phyloP scores from a whole-genome alignment of 2,888 invertebrate genomes.

The Hermodice carunculata region DNA sequence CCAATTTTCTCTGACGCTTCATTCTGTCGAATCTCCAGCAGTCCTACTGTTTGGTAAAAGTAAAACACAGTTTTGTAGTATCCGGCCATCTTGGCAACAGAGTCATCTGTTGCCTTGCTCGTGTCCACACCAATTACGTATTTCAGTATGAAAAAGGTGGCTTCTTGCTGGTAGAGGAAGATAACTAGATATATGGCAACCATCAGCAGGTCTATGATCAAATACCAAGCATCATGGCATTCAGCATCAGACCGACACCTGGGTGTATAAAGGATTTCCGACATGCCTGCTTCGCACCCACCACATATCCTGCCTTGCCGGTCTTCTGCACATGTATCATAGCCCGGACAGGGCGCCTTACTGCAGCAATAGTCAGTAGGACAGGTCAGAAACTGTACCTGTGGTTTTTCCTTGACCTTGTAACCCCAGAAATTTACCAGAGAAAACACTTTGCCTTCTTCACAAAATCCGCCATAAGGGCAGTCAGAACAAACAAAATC shows the following conservation, averaged over 20 bases:
- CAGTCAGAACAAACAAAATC: slow-evolving; percentile 10
- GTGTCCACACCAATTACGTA: slow-evolving; percentile 6
- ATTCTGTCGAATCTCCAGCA: slow-evolving; percentile 9
- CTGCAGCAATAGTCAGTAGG: slow-evolving; percentile 16
- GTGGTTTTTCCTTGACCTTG: background rate
- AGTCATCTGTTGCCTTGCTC: background rate
- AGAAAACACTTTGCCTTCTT: background rate
- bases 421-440: slow-evolving; percentile 20
- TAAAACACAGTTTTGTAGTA: slow-evolving; percentile 22
- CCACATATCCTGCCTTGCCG: slow-evolving; percentile 18
- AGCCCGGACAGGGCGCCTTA: background rate
- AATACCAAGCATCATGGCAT: slow-evolving; percentile 17
- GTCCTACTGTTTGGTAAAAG: slow-evolving; percentile 22
- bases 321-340: slow-evolving; percentile 4
- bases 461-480: slow-evolving; percentile 14
- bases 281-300: slow-evolving; percentile 5
- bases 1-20: slow-evolving; percentile 5
- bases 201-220: slow-evolving; percentile 10
- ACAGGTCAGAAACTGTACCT: slow-evolving; percentile 4
- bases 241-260: background rate
- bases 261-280: slow-evolving; percentile 13
- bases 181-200: background rate
- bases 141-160: background rate
- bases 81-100: slow-evolving; percentile 8
- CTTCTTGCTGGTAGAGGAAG: slow-evolving; percentile 24